These are phyloP conservation scores for Gymnorhina tibicen DNA, from an alignment of 2,113 vertebrate species.

Conservation along the genomic window DNA sequence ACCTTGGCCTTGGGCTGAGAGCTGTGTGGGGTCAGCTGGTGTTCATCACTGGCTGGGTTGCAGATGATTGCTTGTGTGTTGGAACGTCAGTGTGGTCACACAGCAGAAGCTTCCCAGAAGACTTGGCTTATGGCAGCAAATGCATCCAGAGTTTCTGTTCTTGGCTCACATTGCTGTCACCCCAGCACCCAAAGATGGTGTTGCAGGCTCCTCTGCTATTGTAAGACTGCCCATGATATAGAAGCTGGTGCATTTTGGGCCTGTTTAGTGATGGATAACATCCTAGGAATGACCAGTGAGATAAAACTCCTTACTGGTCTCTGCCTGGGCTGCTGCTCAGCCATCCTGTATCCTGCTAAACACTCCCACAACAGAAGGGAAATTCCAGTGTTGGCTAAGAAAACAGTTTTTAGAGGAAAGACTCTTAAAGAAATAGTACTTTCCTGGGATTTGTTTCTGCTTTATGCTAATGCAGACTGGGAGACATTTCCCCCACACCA, in stretches of 20 bases:
- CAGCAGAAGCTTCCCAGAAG: not conserved
- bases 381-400: accelerated
- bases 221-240: not conserved
- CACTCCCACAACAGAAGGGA: not conserved
- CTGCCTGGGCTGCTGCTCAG: not conserved
- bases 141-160: not conserved
- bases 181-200: not conserved
- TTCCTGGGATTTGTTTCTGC: not conserved
- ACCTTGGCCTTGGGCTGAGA: not conserved
- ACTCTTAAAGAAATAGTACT: not conserved
- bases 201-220: not conserved
- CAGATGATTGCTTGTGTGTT: not conserved
- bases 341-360: not conserved
- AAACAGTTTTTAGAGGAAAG: not conserved
- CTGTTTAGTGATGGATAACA: not conserved
- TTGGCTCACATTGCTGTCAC: not conserved
- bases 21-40: not conserved
- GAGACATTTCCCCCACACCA: not conserved
- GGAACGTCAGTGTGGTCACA: not conserved
- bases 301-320: not conserved
- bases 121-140: not conserved
- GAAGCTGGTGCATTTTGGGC: not conserved
- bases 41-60: not conserved
- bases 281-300: not conserved
- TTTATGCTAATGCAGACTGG: not conserved